phyloP scores from a whole-genome alignment of 1,140 invertebrate species.

The Nomia melanderi region DNA sequence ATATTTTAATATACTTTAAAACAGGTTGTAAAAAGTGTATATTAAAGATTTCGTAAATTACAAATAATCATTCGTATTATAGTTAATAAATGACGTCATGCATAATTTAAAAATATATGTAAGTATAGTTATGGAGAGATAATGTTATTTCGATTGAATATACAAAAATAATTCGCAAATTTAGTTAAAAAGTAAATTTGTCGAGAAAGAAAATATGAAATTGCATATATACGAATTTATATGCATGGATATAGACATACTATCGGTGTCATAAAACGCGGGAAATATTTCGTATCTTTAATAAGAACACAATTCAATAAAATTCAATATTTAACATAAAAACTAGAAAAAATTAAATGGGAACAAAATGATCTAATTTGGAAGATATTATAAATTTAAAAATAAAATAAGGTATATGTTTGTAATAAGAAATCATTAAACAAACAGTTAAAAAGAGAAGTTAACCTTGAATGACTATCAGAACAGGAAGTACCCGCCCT shows the following conservation, averaged over 20 bases:
- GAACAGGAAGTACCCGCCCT: conserved; percentile 68
- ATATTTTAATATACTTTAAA: neutral
- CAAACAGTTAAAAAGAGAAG: neutral
- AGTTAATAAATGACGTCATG: neutral
- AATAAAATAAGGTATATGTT: neutral
- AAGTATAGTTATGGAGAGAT: neutral
- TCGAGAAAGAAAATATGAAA: neutral
- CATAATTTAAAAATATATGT: neutral
- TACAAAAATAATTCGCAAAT: neutral
- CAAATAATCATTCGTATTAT: neutral
- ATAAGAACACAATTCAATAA: neutral
- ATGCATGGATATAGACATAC: neutral
- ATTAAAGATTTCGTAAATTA: neutral
- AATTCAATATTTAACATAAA: neutral
- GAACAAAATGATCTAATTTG: neutral
- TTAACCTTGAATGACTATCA: conserved; percentile 33
- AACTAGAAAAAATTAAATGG: neutral
- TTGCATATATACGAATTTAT: neutral
- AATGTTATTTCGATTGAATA: neutral
- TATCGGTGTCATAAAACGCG: neutral
- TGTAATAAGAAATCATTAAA: neutral
- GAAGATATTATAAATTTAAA: neutral
- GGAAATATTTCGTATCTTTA: neutral
- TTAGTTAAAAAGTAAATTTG: neutral
- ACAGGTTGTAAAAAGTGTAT: neutral